phyloP scores from a whole-genome alignment of 2,888 invertebrate genomes.

The Dasysyrphus albostriatus region DNA sequence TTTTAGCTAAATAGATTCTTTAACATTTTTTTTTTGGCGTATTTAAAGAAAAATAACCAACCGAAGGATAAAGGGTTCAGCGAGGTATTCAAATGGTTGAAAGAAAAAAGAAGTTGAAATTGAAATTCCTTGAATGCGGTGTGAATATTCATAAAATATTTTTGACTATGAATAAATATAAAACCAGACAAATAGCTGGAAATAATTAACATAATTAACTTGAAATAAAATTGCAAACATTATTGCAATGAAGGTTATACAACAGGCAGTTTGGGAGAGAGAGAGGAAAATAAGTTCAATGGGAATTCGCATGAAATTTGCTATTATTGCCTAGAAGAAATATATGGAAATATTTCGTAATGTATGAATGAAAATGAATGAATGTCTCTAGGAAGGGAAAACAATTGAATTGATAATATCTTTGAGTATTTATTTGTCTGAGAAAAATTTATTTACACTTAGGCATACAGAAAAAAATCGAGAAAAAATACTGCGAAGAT shows the following conservation, averaged over 20 bases:
- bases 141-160: not conserved
- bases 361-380: conserved; percentile 18
- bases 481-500: no score
- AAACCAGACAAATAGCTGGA: not conserved
- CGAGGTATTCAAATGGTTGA: not conserved
- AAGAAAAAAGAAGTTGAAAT: not conserved
- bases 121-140: not conserved
- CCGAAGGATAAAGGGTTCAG: not conserved
- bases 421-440: not conserved
- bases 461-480: no score
- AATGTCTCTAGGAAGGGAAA: not conserved
- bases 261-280: not conserved
- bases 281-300: conserved; percentile 22
- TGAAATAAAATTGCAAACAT: conserved; percentile 12
- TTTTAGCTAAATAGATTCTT: not conserved
- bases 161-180: not conserved
- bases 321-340: not conserved
- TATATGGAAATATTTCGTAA: not conserved
- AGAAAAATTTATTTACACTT: not conserved
- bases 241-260: conserved; percentile 11
- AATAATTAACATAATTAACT: conserved; percentile 12
- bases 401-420: conserved; percentile 25
- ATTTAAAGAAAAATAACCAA: not conserved
- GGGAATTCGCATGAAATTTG: conserved; percentile 12
- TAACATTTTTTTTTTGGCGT: not conserved